Percentiles rank a stretch among this genome's conserved stretches.
phyloP scores from a whole-genome alignment of 2,113 vertebrate species.

The Larimichthys polyactis region DNA sequence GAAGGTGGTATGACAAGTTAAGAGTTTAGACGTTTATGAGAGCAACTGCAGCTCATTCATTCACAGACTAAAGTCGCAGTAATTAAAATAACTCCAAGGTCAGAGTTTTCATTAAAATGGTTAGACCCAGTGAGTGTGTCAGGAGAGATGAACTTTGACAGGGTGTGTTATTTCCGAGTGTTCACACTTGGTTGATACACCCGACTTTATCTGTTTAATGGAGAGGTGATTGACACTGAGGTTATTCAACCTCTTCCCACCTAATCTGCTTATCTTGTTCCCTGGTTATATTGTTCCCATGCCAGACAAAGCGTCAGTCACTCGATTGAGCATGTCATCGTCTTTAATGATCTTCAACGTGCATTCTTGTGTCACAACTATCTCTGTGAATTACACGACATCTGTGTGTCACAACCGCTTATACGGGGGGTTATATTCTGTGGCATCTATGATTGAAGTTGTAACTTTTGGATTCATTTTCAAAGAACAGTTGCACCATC shows the following conservation, averaged over 20 bases:
- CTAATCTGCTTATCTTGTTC: neutral
- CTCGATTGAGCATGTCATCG: neutral
- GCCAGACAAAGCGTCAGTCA: neutral
- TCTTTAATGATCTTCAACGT: neutral
- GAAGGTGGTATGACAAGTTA: constrained; percentile 6
- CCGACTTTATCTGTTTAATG: constrained; percentile 26
- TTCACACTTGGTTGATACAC: neutral
- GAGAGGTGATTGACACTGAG: constrained; percentile 36
- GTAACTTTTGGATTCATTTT: neutral
- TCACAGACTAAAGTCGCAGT: constrained; percentile 51
- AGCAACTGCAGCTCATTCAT: constrained; percentile 61
- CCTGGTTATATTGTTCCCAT: neutral
- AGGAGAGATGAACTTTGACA: constrained; percentile 66
- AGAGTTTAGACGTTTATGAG: constrained; percentile 46
- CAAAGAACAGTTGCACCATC: neutral
- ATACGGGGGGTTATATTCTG: neutral
- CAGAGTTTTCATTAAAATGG: constrained; percentile 22
- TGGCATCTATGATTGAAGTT: neutral
- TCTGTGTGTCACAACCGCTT: neutral
- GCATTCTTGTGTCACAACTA: neutral
- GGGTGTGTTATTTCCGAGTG: constrained; percentile 51
- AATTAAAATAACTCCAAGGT: constrained; percentile 45
- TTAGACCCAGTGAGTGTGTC: neutral
- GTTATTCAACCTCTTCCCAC: constrained; percentile 44
- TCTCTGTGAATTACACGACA: neutral